phyloP scores from a whole-genome alignment of 2,888 invertebrate genomes.

The Keiferia lycopersicella region DNA sequence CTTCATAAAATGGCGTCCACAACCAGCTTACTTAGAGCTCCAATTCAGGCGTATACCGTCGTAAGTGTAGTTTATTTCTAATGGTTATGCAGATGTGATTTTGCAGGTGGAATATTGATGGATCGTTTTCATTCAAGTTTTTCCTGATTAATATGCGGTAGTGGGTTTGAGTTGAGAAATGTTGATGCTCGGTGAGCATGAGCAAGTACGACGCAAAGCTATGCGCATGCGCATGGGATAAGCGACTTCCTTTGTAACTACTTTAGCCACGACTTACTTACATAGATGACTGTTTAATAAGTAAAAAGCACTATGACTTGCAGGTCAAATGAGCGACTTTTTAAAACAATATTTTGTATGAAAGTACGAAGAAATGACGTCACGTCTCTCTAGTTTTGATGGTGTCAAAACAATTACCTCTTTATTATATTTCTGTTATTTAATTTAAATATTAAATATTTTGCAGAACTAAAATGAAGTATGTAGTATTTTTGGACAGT shows the following conservation, averaged over 20 bases:
- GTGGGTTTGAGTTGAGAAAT: constrained; percentile 15
- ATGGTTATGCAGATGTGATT: constrained; percentile 17
- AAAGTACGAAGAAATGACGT: too few relatives aligned
- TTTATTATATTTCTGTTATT: too few relatives aligned
- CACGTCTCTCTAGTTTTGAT: too few relatives aligned
- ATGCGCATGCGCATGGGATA: constrained; percentile 11
- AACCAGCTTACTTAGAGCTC: constrained; percentile 8
- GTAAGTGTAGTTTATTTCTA: constrained; percentile 2
- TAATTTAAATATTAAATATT: too few relatives aligned
- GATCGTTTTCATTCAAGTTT: constrained; percentile 19
- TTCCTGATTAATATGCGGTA: constrained; percentile 19
- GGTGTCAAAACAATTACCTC: too few relatives aligned
- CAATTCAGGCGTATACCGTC: background rate
- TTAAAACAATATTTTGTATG: too few relatives aligned
- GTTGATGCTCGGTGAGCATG: background rate
- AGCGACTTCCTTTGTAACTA: constrained; percentile 16
- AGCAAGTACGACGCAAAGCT: constrained; percentile 9
- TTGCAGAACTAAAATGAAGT: too few relatives aligned
- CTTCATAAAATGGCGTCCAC: background rate
- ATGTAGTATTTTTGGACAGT: too few relatives aligned
- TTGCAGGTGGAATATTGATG: constrained; percentile 21
- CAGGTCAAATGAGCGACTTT: too few relatives aligned
- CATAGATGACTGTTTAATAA: too few relatives aligned
- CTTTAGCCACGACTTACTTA: background rate
- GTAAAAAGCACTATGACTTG: too few relatives aligned